These are phyloP conservation scores for Oryzias curvinotus DNA, from an alignment of 2,113 vertebrate genomes.

Conservation along the genomic window DNA sequence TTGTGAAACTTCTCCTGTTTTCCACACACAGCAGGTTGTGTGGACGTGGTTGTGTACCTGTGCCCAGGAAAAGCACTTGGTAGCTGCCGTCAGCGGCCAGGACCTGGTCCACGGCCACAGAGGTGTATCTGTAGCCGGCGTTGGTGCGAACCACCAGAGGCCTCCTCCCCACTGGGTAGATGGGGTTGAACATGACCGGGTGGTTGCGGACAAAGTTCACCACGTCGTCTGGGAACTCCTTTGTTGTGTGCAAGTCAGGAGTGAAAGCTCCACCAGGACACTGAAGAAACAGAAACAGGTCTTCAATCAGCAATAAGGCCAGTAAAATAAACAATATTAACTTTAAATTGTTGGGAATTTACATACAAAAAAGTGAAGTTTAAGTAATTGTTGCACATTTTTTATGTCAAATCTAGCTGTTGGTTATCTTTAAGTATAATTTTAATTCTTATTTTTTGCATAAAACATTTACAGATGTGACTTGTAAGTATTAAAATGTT, in stretches of 20 bases:
- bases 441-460: too few relatives aligned
- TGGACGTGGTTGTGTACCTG: slow-evolving; percentile 74
- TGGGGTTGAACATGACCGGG: slow-evolving; percentile 94
- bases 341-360: too few relatives aligned
- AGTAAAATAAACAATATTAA: too few relatives aligned
- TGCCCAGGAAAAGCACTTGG: slow-evolving; percentile 94
- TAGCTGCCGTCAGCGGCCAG: slow-evolving; percentile 91
- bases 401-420: too few relatives aligned
- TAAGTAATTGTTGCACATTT: too few relatives aligned
- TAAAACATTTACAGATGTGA: too few relatives aligned
- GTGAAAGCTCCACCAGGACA: slow-evolving; percentile 98
- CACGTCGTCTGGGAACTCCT: slow-evolving; percentile 97
- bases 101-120: slow-evolving; percentile 93
- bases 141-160: slow-evolving; percentile 92
- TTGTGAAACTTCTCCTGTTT: neutral
- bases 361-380: too few relatives aligned
- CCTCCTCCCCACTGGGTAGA: slow-evolving; percentile 89
- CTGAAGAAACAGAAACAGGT: slow-evolving; percentile 65
- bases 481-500: too few relatives aligned
- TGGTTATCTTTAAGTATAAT: too few relatives aligned
- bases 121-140: slow-evolving; percentile 91
- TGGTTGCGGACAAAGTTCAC: slow-evolving; percentile 97
- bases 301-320: neutral
- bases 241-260: slow-evolving; percentile 89
- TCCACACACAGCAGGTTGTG: neutral